A percentile compares a stretch with the other conserved stretches of the same genome.
Evolutionary conservation across 1,140 invertebrate species (phyloP).

Genomic region (Trichogramma pretiosum): DNA sequence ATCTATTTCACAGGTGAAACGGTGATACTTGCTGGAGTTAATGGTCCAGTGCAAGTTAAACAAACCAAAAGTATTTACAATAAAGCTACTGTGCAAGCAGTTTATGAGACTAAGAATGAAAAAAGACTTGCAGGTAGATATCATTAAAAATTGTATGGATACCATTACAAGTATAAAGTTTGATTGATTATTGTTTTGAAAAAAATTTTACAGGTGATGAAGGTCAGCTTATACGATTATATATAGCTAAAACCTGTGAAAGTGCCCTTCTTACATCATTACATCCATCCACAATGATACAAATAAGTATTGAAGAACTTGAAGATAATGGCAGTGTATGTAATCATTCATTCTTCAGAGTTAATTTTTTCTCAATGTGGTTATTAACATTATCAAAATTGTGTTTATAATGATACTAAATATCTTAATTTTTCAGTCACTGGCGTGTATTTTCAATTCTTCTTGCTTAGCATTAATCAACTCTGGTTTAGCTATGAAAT

Average conservation of each 20-base stretch:
- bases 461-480: conserved; percentile 71
- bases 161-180: too few relatives aligned
- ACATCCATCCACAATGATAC: conserved; percentile 70
- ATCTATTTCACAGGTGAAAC: conserved; percentile 56
- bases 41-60: conserved; percentile 77
- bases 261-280: conserved; percentile 56
- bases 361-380: conserved; percentile 1
- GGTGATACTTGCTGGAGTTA: conserved; percentile 63
- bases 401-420: background rate
- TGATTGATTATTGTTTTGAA: too few relatives aligned
- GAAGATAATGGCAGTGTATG: conserved; percentile 77
- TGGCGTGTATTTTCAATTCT: conserved; percentile 75
- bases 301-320: conserved; percentile 76
- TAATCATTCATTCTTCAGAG: too few relatives aligned
- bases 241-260: conserved; percentile 69
- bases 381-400: background rate
- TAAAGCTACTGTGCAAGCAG: conserved; percentile 67
- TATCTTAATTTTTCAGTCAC: conserved; percentile 49
- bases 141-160: too few relatives aligned
- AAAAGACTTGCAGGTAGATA: too few relatives aligned
- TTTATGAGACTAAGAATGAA: too few relatives aligned
- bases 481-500: conserved; percentile 70
- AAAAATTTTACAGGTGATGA: too few relatives aligned
- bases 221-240: conserved; percentile 66
- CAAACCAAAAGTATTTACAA: conserved; percentile 68